Conservation (phyloP, 2,113 vertebrate species). For the Anthoscopus minutus region DNA sequence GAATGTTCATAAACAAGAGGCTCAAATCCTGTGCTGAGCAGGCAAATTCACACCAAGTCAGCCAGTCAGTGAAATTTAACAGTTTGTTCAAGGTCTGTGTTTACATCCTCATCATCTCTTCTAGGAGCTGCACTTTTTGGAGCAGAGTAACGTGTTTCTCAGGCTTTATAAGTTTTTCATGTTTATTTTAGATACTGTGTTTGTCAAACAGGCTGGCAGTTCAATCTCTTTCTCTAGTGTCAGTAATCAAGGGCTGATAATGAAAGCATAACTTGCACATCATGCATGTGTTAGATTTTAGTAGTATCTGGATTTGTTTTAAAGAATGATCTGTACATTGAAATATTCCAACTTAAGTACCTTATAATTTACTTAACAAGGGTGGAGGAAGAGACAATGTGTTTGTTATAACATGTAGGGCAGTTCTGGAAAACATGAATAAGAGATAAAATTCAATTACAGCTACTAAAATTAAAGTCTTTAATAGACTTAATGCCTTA, state of each 20-base stretch:
- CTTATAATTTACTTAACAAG: not conserved
- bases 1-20: not conserved
- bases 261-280: rapidly evolving
- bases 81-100: not conserved
- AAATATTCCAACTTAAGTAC: not conserved
- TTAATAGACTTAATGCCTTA: not conserved
- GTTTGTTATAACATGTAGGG: not conserved
- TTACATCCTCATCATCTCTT: not conserved
- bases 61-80: not conserved
- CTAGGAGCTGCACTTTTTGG: not conserved
- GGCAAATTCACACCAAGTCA: not conserved
- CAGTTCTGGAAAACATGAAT: not conserved
- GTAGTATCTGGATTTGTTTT: not conserved
- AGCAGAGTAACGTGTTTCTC: not conserved
- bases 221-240: not conserved
- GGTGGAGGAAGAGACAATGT: not conserved
- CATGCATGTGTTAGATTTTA: not conserved
- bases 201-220: not conserved
- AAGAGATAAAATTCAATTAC: not conserved
- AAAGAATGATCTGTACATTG: not conserved
- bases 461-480: not conserved
- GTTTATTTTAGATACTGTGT: not conserved
- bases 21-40: not conserved
- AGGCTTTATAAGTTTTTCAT: not conserved
- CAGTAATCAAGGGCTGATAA: not conserved